phyloP scores from a whole-genome alignment of 2,888 invertebrate genomes.

The Cerastis leucographa region DNA sequence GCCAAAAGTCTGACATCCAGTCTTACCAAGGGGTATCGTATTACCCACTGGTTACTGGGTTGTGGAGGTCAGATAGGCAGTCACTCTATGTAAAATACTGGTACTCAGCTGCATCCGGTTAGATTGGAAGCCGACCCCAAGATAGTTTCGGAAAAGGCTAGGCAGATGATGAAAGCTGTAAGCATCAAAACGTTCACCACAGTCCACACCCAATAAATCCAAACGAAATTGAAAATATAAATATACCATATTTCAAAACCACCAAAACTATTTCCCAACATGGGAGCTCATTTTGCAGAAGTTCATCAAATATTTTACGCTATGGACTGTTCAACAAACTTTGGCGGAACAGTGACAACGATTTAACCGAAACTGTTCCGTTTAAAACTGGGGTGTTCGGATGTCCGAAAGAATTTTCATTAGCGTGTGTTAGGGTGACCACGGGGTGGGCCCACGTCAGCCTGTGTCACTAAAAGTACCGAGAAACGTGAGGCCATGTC shows the following conservation, averaged over 20 bases:
- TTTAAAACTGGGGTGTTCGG: conserved; percentile 65
- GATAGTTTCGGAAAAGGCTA: too few relatives aligned
- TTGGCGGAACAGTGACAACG: conserved; percentile 51
- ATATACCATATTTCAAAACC: conserved; percentile 1
- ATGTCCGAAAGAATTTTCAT: conserved; percentile 82
- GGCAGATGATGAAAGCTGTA: background rate
- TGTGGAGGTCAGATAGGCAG: too few relatives aligned
- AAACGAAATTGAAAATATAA: background rate
- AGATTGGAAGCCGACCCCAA: too few relatives aligned
- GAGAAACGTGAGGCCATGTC: conserved; percentile 52
- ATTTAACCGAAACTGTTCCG: conserved; percentile 62
- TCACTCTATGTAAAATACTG: too few relatives aligned
- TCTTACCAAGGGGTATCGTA: too few relatives aligned
- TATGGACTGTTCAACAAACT: conserved; percentile 32
- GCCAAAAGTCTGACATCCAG: too few relatives aligned
- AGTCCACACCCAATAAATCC: background rate
- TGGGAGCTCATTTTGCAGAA: conserved; percentile 27
- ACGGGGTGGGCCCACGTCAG: conserved; percentile 71
- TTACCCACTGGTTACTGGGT: too few relatives aligned
- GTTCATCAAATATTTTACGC: conserved; percentile 62
- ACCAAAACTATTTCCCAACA: conserved; percentile 26
- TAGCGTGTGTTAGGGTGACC: conserved; percentile 76
- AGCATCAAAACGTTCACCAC: background rate
- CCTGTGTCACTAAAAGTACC: conserved; percentile 73
- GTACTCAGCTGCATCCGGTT: too few relatives aligned